Percentiles rank a stretch among this genome's conserved stretches.
phyloP scores from a whole-genome alignment of 2,113 vertebrate species.

The Zosterops hypoxanthus region DNA sequence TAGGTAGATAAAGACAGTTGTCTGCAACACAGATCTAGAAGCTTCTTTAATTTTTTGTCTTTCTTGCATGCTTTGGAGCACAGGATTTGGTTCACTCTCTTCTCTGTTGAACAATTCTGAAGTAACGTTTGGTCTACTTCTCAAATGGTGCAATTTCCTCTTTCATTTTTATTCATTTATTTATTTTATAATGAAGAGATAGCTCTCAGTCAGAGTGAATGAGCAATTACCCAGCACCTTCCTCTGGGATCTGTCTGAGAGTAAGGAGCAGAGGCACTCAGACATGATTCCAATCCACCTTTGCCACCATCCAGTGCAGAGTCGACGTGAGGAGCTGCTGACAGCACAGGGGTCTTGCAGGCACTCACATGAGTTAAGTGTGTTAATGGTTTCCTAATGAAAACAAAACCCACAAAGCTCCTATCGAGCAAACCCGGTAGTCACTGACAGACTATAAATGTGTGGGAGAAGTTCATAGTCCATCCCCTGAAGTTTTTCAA shows the following conservation, averaged over 20 bases:
- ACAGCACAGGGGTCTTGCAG: background rate
- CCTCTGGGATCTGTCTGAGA: slow-evolving; percentile 44
- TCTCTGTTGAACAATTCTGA: background rate
- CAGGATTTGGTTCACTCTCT: background rate
- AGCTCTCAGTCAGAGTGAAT: slow-evolving; percentile 32
- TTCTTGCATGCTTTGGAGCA: background rate
- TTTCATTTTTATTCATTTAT: slow-evolving; percentile 52
- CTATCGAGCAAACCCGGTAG: background rate
- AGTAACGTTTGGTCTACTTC: background rate
- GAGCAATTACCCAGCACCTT: slow-evolving; percentile 52
- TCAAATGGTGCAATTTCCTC: slow-evolving; percentile 31
- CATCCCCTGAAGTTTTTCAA: background rate
- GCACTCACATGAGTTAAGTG: background rate
- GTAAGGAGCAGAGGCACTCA: slow-evolving; percentile 31
- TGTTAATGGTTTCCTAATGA: slow-evolving; percentile 17
- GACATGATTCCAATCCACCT: slow-evolving; percentile 35
- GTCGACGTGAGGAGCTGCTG: slow-evolving; percentile 28
- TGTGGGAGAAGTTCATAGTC: background rate
- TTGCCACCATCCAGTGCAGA: background rate
- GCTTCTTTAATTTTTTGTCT: background rate
- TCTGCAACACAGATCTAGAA: background rate
- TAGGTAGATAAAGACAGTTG: background rate
- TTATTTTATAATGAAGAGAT: slow-evolving; percentile 47
- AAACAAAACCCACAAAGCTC: slow-evolving; percentile 6
- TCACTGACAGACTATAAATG: background rate